Conservation (phyloP, 2,797 vertebrate species). For the Salmo trutta region DNA sequence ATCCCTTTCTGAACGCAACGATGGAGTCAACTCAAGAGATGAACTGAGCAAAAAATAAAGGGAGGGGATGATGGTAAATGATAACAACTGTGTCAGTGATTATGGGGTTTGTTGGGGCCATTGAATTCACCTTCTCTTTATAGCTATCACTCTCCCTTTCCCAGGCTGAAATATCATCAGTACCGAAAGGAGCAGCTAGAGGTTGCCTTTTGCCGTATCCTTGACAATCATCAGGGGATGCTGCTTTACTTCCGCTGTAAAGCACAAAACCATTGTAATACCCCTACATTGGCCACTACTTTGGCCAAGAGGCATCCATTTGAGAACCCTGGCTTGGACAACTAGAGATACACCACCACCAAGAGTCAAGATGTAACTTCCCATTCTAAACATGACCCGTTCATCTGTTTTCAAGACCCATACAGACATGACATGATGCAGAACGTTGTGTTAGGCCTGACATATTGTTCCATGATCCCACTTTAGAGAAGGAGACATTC, state of each 20-base stretch:
- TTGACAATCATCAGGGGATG: constrained; percentile 56
- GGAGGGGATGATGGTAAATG: background rate
- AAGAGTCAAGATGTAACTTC: background rate
- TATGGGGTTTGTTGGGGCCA: constrained; percentile 26
- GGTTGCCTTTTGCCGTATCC: constrained; percentile 54
- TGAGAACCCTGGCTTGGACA: background rate
- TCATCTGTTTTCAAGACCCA: background rate
- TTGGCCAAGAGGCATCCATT: background rate
- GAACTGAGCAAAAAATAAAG: constrained; percentile 8
- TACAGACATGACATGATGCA: background rate
- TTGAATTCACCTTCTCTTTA: constrained; percentile 76
- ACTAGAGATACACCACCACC: background rate
- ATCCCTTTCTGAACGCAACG: background rate
- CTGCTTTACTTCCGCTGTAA: constrained; percentile 70
- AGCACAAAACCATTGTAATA: constrained; percentile 71
- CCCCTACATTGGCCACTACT: background rate
- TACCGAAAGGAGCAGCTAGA: constrained; percentile 77
- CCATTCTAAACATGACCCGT: background rate
- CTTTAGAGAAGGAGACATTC: background rate
- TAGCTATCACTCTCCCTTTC: constrained; percentile 67
- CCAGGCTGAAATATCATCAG: constrained; percentile 73
- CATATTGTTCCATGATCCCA: background rate
- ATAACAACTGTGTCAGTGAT: constrained; percentile 24
- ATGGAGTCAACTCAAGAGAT: background rate
- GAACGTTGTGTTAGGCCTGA: background rate